Conservation (phyloP, 2,113 vertebrate species). For the Orthonyx spaldingii region DNA sequence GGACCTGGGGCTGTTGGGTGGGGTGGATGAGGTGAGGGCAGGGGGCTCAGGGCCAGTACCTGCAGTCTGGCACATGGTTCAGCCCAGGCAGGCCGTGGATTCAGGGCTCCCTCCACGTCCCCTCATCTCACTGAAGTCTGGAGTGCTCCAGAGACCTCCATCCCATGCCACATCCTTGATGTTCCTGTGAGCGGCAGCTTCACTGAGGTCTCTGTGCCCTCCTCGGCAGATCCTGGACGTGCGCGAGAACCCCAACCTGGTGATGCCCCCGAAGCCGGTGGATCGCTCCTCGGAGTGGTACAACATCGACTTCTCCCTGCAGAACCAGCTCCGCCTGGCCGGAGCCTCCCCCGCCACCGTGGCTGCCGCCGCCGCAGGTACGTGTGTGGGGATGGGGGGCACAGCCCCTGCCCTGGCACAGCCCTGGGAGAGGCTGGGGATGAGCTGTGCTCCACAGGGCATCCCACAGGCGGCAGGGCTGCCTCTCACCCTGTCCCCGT, state of each 20-base stretch:
- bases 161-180: rapidly evolving
- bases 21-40: neutral
- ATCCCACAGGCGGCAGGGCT: neutral
- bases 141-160: rapidly evolving
- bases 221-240: slow-evolving; percentile 86
- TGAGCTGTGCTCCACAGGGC: rapidly evolving
- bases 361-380: slow-evolving; percentile 84
- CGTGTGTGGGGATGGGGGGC: rapidly evolving
- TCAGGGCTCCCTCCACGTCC: rapidly evolving
- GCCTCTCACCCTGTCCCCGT: rapidly evolving
- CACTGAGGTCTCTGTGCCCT: neutral
- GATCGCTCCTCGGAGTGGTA: slow-evolving; percentile 89
- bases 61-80: neutral
- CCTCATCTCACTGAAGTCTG: neutral
- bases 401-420: rapidly evolving
- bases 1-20: neutral
- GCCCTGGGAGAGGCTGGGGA: neutral
- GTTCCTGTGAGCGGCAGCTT: rapidly evolving
- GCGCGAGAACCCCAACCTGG: slow-evolving; percentile 91
- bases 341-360: slow-evolving; percentile 93
- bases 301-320: slow-evolving; percentile 98
- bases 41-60: neutral
- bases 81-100: neutral
- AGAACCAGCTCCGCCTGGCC: slow-evolving; percentile 92
- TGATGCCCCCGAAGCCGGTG: slow-evolving; percentile 93